These are phyloP conservation scores for Antechinus flavipes DNA, from an alignment of 2,113 vertebrate species.

Conservation along the genomic window DNA sequence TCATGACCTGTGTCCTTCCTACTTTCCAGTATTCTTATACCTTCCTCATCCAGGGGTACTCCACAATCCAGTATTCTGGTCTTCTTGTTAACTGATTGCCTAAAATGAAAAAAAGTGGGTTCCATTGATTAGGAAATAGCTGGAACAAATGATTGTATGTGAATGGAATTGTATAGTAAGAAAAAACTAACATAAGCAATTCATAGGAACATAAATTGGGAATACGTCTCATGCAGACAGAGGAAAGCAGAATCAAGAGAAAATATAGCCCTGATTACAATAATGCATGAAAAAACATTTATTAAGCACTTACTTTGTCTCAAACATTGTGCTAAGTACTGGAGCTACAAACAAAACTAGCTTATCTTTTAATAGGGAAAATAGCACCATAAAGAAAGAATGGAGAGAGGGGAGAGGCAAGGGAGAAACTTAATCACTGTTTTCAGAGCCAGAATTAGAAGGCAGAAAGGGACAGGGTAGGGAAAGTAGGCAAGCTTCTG, in stretches of 20 bases:
- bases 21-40: not conserved
- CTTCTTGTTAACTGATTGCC: not conserved
- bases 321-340: not conserved
- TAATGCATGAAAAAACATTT: not conserved
- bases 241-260: not conserved
- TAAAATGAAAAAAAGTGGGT: not conserved
- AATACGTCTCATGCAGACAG: not conserved
- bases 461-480: not conserved
- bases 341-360: not conserved
- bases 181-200: not conserved
- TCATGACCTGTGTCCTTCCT: not conserved
- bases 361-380: not conserved
- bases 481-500: not conserved
- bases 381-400: not conserved
- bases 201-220: not conserved
- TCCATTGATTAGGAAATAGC: not conserved
- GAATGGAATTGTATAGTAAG: not conserved
- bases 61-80: not conserved
- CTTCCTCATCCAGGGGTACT: not conserved
- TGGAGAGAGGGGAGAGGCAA: not conserved
- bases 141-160: not conserved
- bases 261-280: not conserved
- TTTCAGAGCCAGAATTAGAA: not conserved
- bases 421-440: not conserved
- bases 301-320: not conserved